Percentiles rank a stretch among this genome's conserved stretches.
Conservation (phyloP, 2,888 invertebrate genomes). For the Marasmarcha lunaedactyla region DNA sequence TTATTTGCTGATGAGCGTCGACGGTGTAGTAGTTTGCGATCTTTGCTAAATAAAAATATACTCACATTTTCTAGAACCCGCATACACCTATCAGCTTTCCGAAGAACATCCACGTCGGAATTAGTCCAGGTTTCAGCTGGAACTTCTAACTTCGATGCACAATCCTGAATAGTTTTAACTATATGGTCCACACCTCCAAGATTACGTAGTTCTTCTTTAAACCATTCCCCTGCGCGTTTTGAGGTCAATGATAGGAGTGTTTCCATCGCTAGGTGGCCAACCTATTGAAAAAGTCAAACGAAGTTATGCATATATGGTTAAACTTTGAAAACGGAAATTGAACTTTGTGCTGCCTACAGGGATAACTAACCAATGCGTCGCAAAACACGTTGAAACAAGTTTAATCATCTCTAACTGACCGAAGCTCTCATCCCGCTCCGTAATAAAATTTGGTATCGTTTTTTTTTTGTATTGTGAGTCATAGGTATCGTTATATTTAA, state of each 20-base stretch:
- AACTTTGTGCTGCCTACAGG: no score
- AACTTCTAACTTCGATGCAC: conserved; percentile 76
- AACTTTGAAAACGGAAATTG: no score
- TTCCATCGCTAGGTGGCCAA: conserved; percentile 96
- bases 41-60: conserved; percentile 17
- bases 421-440: no score
- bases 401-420: no score
- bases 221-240: conserved; percentile 97
- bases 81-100: conserved; percentile 93
- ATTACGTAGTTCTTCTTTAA: conserved; percentile 93
- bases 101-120: conserved; percentile 82
- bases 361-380: no score
- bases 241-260: conserved; percentile 93
- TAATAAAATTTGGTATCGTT: no score
- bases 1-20: no score
- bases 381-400: no score
- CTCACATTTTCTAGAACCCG: conserved; percentile 96
- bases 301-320: no score
- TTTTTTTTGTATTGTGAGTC: no score
- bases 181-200: conserved; percentile 96
- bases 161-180: conserved; percentile 88
- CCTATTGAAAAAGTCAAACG: conserved; percentile 70
- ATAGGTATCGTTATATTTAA: no score
- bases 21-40: no score
- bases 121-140: conserved; percentile 78